Evolutionary conservation across 2,797 vertebrate genomes (phyloP), one percentile per base, ranked within the genome.

Genomic region (Myripristis murdjan): DNA sequence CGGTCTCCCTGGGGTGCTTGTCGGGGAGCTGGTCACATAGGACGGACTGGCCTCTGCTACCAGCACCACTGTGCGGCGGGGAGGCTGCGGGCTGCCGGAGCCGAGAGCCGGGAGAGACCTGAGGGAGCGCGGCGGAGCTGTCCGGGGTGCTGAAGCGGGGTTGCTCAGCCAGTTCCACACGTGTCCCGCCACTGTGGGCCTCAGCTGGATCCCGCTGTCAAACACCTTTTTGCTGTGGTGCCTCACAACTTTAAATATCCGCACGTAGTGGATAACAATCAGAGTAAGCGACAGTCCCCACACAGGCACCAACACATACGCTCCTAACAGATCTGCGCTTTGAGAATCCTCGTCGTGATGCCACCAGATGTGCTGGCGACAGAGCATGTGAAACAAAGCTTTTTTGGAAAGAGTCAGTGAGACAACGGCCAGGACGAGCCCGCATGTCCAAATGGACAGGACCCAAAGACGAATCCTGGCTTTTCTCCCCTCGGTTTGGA

Each of bases 191-290:
- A 75, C 82, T 2, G 75, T 77, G 0, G 84, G 71, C 65, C 54
- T 81, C 55, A 90, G 81, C 57, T 82, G 81, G 16, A 92, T 67
- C 0, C 86, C 91, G 1, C 57, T 53, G 43, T 79, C 83, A 37
- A 91, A 91, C 3, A 92, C 84, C 20, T 89, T 87, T 37, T 86
- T 90, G 0, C 80, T 70, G 65, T 94, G 92, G 57, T 80, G 66
- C 48, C 83, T 84, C 0, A 93, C 91, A 3, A 93, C 72, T 4
- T 46, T 67, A 31, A 92, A 91, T 6, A 93, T 93, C 6, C 91
- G 69, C n/a, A 81, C n/a, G 63, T 94, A 91, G 63, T 93, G 82
- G 31, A 91, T 9, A 0, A 90, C 70, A 20, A 91, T 93, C n/a
- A 93, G 20, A 0, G 81, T 47, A 2, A 93, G 57, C 2, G 72